These are phyloP conservation scores for Antheraea yamamai DNA, from an alignment of 2,888 invertebrate genomes.

Conservation along the genomic window DNA sequence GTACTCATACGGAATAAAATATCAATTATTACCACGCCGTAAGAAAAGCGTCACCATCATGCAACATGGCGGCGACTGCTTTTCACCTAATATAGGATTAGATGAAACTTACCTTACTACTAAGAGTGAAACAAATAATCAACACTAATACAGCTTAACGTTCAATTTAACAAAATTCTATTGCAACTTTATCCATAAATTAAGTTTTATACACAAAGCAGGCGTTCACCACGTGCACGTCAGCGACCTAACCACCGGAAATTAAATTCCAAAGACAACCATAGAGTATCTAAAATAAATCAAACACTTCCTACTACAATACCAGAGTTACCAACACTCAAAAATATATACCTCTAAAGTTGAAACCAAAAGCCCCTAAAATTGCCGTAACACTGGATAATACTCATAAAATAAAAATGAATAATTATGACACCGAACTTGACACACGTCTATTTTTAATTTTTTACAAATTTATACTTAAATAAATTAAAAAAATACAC, in stretches of 20 bases:
- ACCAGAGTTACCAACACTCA: too few relatives aligned
- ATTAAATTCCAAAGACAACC: conserved; percentile 1
- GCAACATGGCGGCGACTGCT: conserved; percentile 42
- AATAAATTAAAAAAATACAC: too few relatives aligned
- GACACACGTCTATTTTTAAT: too few relatives aligned
- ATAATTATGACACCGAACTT: too few relatives aligned
- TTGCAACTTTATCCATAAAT: conserved; percentile 16
- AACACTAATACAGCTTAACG: not conserved
- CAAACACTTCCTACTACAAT: too few relatives aligned
- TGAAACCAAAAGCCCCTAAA: too few relatives aligned
- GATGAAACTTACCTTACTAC: conserved; percentile 24
- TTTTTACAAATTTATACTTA: too few relatives aligned
- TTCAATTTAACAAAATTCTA: conserved; percentile 19
- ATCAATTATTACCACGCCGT: conserved; percentile 20
- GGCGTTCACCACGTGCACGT: conserved; percentile 35
- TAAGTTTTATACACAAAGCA: conserved; percentile 4
- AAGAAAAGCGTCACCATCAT: conserved; percentile 25
- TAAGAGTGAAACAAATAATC: not conserved
- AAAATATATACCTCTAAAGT: too few relatives aligned
- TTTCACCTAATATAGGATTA: not conserved
- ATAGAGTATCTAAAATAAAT: too few relatives aligned
- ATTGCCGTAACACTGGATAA: too few relatives aligned
- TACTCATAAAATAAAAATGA: too few relatives aligned
- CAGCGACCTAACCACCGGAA: conserved; percentile 26
- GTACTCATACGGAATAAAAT: not conserved